Evolutionary conservation across 1,140 invertebrate genomes (phyloP).

Genomic region (Trichomalopsis sarcophagae): DNA sequence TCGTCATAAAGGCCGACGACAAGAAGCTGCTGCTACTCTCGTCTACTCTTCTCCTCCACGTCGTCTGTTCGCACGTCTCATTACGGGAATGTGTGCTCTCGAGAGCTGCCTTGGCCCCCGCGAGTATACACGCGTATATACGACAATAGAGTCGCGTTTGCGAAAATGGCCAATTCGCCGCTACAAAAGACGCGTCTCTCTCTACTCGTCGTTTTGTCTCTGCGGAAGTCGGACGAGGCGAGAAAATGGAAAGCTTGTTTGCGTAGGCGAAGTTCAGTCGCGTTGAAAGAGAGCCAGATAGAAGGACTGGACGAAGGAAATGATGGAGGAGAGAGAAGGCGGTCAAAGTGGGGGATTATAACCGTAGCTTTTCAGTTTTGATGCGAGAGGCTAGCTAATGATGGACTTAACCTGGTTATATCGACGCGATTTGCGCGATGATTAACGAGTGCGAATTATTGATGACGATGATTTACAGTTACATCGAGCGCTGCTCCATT

Average conservation of each 20-base stretch:
- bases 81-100: neutral
- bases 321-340: conserved; percentile 17
- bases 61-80: conserved; percentile 7
- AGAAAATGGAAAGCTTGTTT: conserved; percentile 32
- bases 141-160: conserved; percentile 7
- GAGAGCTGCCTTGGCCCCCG: neutral
- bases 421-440: neutral
- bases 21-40: neutral
- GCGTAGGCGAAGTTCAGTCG: neutral
- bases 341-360: no score
- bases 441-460: conserved; percentile 1
- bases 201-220: neutral
- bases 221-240: conserved; percentile 14
- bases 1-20: no score
- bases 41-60: neutral
- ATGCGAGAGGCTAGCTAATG: neutral
- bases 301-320: neutral
- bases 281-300: neutral
- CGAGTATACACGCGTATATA: neutral
- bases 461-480: neutral
- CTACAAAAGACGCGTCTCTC: neutral
- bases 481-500: neutral
- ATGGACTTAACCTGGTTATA: neutral
- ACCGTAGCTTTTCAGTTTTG: no score
- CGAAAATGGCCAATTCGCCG: conserved; percentile 26